These are phyloP conservation scores for Plecturocebus donacophilus DNA, from an alignment of 2,113 vertebrate species.

Conservation along the genomic window DNA sequence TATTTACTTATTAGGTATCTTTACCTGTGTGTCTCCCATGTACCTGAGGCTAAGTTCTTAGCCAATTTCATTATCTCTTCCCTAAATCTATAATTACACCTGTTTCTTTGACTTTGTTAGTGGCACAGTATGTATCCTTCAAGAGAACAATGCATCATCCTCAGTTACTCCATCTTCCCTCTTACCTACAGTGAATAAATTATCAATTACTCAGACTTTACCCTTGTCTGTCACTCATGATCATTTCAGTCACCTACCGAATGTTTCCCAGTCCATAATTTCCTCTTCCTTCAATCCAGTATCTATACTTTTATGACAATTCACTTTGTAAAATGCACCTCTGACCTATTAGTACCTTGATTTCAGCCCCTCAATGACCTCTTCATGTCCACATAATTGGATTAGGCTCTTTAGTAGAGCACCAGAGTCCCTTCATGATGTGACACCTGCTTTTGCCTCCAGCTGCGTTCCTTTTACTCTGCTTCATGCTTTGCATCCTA, in stretches of 20 bases:
- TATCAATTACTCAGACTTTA: neutral
- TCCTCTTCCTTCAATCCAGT: neutral
- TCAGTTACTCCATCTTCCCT: neutral
- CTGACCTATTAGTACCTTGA: neutral
- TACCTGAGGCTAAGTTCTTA: neutral
- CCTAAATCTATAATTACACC: neutral
- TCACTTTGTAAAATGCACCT: neutral
- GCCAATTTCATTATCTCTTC: neutral
- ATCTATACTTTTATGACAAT: neutral
- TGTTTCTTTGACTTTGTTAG: neutral
- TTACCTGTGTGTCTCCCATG: neutral
- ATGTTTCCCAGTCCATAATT: neutral
- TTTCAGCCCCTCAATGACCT: neutral
- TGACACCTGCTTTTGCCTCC: neutral
- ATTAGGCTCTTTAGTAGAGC: neutral
- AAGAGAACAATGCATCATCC: neutral
- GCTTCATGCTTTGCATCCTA: neutral
- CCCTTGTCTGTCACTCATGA: neutral
- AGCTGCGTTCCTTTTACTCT: neutral
- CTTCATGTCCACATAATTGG: neutral
- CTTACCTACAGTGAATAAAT: neutral
- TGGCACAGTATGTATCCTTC: neutral
- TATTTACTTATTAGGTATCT: neutral
- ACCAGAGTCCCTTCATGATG: too few relatives aligned
- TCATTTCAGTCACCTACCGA: neutral